A percentile compares a stretch with the other conserved stretches of the same genome.
Conservation (phyloP, 1,140 invertebrate genomes). For the Drosophila kanapiae region DNA sequence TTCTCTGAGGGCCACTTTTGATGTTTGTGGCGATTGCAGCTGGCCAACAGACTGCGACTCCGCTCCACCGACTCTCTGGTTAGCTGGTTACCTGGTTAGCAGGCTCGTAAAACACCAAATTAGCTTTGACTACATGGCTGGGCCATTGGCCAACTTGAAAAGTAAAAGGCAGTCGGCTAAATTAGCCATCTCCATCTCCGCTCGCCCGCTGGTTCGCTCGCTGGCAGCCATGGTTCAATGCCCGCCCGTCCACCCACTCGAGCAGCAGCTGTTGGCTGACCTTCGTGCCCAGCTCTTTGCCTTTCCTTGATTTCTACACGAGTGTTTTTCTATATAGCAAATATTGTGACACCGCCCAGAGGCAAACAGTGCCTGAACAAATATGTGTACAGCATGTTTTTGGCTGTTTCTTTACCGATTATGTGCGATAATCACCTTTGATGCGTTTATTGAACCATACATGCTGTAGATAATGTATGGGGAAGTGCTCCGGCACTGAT, state of each 20-base stretch:
- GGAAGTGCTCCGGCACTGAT: conserved; percentile 35
- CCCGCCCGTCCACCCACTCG: conserved; percentile 46
- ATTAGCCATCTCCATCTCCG: conserved; percentile 45
- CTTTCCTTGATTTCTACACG: conserved; percentile 53
- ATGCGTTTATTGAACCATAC: conserved; percentile 63
- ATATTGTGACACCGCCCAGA: conserved; percentile 45
- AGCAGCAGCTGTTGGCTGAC: conserved; percentile 60
- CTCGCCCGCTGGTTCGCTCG: not conserved
- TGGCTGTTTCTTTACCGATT: conserved; percentile 24
- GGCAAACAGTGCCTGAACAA: conserved; percentile 31
- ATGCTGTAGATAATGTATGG: conserved; percentile 18
- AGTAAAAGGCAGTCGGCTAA: conserved; percentile 65
- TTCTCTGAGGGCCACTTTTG: conserved; percentile 20
- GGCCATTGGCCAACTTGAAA: conserved; percentile 60
- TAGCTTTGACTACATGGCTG: conserved; percentile 49
- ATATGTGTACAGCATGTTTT: conserved; percentile 37
- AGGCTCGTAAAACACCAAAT: conserved; percentile 50
- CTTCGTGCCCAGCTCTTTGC: conserved; percentile 38
- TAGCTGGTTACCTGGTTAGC: conserved; percentile 22
- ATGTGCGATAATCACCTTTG: conserved; percentile 47
- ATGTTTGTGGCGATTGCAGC: conserved; percentile 34
- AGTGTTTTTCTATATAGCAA: conserved; percentile 44
- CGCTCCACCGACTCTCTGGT: not conserved
- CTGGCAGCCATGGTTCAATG: conserved; percentile 51
- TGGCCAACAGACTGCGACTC: conserved; percentile 12